These are phyloP conservation scores for Fulmarus glacialis DNA, from an alignment of 2,113 vertebrate species.

Conservation along the genomic window DNA sequence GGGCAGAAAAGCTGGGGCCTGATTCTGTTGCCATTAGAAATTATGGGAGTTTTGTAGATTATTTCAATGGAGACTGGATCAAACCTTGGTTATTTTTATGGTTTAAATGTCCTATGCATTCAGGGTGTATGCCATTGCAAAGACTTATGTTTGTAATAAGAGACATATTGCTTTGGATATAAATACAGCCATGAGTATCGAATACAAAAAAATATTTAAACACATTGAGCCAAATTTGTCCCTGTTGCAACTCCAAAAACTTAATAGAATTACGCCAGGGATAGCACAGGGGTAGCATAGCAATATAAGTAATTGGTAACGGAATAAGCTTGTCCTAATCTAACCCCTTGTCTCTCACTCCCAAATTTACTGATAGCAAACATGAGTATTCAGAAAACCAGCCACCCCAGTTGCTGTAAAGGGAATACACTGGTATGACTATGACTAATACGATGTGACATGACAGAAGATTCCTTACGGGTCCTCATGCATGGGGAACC, in stretches of 20 bases:
- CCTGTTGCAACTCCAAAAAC: conserved; percentile 1
- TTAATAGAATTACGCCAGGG: not conserved
- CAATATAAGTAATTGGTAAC: not conserved
- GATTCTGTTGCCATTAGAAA: conserved; percentile 50
- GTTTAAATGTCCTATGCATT: conserved; percentile 60
- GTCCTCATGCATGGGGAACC: not conserved
- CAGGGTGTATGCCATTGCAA: conserved; percentile 35
- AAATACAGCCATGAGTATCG: not conserved
- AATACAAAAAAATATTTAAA: conserved; percentile 47
- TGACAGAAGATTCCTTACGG: not conserved
- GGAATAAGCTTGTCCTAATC: not conserved
- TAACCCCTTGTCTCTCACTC: not conserved
- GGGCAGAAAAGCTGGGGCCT: conserved; percentile 30
- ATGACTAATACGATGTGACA: not conserved
- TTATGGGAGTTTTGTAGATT: conserved; percentile 26
- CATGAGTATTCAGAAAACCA: not conserved
- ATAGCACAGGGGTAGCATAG: not conserved
- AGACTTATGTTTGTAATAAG: conserved; percentile 71
- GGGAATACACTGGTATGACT: not conserved
- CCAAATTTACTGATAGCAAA: not conserved
- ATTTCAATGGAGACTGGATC: conserved; percentile 43
- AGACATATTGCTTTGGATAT: conserved; percentile 60
- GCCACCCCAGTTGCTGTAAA: not conserved
- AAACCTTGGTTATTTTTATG: conserved; percentile 63
- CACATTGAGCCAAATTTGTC: conserved; percentile 22